A percentile compares a stretch with the other conserved stretches of the same genome.
Evolutionary conservation across 64 coral and sea anemone genomes (phyloP).

Genomic region (Dendronephthya gigantea): DNA sequence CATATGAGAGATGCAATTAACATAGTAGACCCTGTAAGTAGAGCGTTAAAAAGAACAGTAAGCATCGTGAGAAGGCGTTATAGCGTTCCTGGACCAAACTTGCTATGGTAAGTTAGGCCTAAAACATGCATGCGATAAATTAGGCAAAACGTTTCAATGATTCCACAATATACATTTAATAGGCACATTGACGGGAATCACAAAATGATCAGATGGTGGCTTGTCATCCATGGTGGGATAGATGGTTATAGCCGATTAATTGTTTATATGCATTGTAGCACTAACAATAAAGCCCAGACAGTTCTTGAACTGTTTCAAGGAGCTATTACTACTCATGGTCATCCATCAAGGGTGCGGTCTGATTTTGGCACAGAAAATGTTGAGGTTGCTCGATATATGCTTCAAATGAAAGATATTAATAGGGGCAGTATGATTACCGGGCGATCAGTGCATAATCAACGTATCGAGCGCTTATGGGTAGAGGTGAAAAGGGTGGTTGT

Average conservation of each 20-base stretch:
- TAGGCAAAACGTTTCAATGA: too few relatives aligned
- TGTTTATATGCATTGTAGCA: not conserved
- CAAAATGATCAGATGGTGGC: not conserved
- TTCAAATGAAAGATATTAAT: not conserved
- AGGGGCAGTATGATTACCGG: not conserved
- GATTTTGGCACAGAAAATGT: constrained; percentile 3
- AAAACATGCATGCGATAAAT: too few relatives aligned
- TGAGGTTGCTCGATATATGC: not conserved
- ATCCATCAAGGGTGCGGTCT: not conserved
- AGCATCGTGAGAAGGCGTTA: not conserved
- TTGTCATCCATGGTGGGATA: not conserved
- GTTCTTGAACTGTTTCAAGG: not conserved
- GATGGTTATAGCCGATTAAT: not conserved
- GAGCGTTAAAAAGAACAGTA: not conserved
- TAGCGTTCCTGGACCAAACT: not conserved
- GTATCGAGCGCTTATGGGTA: not conserved
- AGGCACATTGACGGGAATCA: too few relatives aligned
- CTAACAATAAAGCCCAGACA: not conserved
- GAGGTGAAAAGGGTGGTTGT: not conserved
- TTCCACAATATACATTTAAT: too few relatives aligned
- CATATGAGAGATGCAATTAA: not conserved
- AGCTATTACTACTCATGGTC: not conserved
- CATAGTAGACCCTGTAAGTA: not conserved
- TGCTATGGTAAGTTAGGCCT: not conserved
- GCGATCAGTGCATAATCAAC: not conserved